Base-by-base conservation (phyloP, 2,888 invertebrate species). In the Griposia aprilina region DNA sequence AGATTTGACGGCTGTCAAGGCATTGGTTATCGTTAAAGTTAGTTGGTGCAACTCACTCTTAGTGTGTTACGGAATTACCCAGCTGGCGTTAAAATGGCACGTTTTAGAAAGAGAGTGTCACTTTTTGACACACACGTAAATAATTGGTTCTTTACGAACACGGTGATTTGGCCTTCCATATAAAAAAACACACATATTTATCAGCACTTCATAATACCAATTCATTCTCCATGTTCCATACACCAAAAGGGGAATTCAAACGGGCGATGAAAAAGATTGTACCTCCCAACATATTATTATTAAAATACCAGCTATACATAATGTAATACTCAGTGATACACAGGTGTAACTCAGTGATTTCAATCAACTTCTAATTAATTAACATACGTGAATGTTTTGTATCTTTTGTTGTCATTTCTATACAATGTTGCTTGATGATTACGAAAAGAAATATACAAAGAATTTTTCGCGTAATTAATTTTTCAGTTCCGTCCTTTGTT, bases 341-440 rank as follows among this genome's bases (percentile, higher is more conserved):
- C 87, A 88, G 81, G 85, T 88, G 88, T 75, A 57, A 36, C 11
- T 26, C 36, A 26, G n/a, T 59, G 66, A 69, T 76, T 83, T 74
- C 67, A 86, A 87, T 85, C 83, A 81, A 79, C 65, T 77, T 72
- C 55, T 80, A 86, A 87, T 87, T 84, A 88, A 71, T 81, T 84
- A 74, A 78, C 59, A 59, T 11, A 57, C 55, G 17, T 69, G 66
- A 71, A 73, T 76, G 78, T 80, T 55, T 80, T 83, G 85, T 82
- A 36, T 60, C 74, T 63, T 65, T 88, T 88, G 83, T 85, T 60
- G 70, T 50, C 63, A 55, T 66, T 76, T 57, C 69, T 48, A 68
- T 73, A 80, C 78, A 72, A 65, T 73, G 41, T 45, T 7, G 17
- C 30, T 50, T 78, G 77, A 66, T 78, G 77, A 81, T 78, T 77